Evolutionary conservation across 2,888 invertebrate species (phyloP).

Genomic region (Hemicrepidius hirtus): DNA sequence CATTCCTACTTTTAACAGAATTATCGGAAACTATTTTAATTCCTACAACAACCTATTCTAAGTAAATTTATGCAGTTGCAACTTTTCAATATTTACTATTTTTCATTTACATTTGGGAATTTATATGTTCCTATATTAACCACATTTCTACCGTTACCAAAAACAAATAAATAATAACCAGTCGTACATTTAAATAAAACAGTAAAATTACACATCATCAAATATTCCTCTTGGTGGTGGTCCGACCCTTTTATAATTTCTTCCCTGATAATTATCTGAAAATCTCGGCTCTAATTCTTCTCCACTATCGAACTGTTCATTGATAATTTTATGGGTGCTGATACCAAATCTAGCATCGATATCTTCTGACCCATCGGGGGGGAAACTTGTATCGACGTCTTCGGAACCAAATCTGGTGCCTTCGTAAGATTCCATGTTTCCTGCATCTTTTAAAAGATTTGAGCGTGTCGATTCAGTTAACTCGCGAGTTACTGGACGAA

Average conservation of each 20-base stretch:
- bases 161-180: conserved; percentile 21
- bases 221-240: conserved; percentile 87
- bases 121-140: background rate
- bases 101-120: background rate
- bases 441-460: conserved; percentile 86
- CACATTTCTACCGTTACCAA: conserved; percentile 2
- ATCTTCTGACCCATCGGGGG: conserved; percentile 66
- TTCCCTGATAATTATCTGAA: conserved; percentile 69
- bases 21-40: no score
- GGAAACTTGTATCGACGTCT: conserved; percentile 69
- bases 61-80: no score
- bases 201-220: conserved; percentile 79
- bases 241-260: conserved; percentile 74
- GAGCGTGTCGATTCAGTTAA: conserved; percentile 83
- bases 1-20: no score
- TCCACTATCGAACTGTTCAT: conserved; percentile 64
- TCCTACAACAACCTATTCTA: no score
- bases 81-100: background rate
- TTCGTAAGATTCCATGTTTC: conserved; percentile 81
- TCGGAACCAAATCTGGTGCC: conserved; percentile 68
- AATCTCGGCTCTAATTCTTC: conserved; percentile 68
- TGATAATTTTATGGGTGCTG: conserved; percentile 75
- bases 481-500: conserved; percentile 74
- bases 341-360: conserved; percentile 80
- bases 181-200: conserved; percentile 4